phyloP scores from a whole-genome alignment of 2,888 invertebrate genomes.

The Calameuta filiformis region DNA sequence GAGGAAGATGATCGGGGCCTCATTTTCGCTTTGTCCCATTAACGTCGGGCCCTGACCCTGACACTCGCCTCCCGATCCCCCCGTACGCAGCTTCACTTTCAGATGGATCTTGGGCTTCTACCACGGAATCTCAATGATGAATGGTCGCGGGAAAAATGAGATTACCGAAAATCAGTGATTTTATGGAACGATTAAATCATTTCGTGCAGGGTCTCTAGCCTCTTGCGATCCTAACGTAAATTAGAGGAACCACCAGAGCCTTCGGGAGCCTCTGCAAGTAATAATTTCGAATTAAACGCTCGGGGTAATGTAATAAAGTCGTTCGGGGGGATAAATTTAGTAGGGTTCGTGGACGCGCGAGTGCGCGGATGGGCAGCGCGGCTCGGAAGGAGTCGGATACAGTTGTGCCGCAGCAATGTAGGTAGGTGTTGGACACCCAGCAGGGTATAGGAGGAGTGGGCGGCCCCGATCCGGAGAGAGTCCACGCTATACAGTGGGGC shows the following conservation, averaged over 20 bases:
- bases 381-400: conserved; percentile 29
- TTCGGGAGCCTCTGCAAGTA: conserved; percentile 40
- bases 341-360: conserved; percentile 44
- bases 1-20: not conserved
- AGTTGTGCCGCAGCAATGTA: conserved; percentile 53
- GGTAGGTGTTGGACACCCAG: conserved; percentile 65
- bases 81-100: not conserved
- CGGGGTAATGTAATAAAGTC: conserved; percentile 61
- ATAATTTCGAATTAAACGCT: conserved; percentile 62
- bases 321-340: conserved; percentile 60
- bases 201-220: not conserved
- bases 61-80: not conserved
- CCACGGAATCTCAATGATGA: not conserved
- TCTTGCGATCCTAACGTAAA: not conserved
- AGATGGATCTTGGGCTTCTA: not conserved
- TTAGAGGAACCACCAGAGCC: not conserved
- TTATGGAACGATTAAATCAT: not conserved
- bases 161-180: not conserved
- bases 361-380: conserved; percentile 12
- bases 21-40: conserved; percentile 43
- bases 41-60: conserved; percentile 6
- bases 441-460: conserved; percentile 60
- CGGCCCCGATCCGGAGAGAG: conserved; percentile 44
- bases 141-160: not conserved
- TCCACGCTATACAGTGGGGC: conserved; percentile 40